Conservation (phyloP, 1,140 invertebrate species). For the Cherax quadricarinatus region DNA sequence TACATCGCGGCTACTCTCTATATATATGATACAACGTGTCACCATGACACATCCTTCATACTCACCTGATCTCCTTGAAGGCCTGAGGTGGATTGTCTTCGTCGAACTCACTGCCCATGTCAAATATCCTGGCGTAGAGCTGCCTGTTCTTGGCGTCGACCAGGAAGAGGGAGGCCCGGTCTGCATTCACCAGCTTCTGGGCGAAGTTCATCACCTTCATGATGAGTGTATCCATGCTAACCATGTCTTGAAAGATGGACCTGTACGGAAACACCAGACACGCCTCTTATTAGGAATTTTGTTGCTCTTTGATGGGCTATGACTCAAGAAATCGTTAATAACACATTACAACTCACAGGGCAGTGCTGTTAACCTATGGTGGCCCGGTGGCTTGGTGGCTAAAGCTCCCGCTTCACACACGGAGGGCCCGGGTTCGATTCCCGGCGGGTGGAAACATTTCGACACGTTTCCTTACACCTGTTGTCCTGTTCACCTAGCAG, state of each 20-base stretch:
- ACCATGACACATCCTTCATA: background rate
- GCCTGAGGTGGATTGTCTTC: constrained; percentile 73
- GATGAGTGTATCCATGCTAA: constrained; percentile 88
- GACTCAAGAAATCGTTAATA: background rate
- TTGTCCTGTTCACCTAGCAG: too few species aligned
- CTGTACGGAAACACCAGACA: constrained; percentile 75
- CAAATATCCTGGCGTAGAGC: constrained; percentile 89
- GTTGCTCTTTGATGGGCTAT: too few species aligned
- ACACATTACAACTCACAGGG: background rate
- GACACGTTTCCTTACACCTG: too few species aligned
- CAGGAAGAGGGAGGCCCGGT: constrained; percentile 87
- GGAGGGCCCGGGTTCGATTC: too few species aligned
- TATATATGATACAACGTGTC: background rate
- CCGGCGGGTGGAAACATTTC: too few species aligned
- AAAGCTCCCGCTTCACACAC: too few species aligned
- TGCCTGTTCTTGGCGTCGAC: constrained; percentile 85
- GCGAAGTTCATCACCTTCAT: constrained; percentile 91
- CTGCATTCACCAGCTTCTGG: constrained; percentile 87
- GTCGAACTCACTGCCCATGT: constrained; percentile 80
- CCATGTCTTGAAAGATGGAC: constrained; percentile 88
- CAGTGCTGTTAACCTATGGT: too few species aligned
- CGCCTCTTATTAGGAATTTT: background rate
- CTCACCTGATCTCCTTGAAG: constrained; percentile 73
- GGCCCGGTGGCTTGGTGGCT: too few species aligned
- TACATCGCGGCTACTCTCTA: background rate